Conservation (phyloP, 2,113 vertebrate species). For the Chlamydotis undulata region DNA sequence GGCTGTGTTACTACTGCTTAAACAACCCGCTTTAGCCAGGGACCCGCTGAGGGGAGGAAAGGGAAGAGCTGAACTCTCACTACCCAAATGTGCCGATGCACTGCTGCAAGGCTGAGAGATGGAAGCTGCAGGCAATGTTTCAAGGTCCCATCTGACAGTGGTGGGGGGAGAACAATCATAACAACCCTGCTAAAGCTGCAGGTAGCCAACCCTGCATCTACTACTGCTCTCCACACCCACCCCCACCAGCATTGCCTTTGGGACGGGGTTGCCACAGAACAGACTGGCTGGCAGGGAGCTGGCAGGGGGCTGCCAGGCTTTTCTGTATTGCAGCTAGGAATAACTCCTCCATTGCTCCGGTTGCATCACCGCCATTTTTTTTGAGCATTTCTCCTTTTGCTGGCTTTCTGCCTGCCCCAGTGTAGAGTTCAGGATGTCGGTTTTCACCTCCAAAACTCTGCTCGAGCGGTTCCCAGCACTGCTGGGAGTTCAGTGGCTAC, state of each 20-base stretch:
- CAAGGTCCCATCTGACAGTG: no score
- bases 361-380: neutral
- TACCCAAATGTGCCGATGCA: accelerated
- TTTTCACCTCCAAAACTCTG: neutral
- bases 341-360: neutral
- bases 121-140: neutral
- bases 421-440: neutral
- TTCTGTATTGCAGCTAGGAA: neutral
- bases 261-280: neutral
- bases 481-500: neutral
- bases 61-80: neutral
- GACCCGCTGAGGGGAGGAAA: neutral
- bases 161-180: neutral
- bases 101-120: neutral
- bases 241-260: accelerated
- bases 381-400: neutral
- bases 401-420: neutral
- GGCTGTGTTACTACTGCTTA: neutral
- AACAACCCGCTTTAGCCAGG: accelerated
- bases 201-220: no score
- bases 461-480: neutral
- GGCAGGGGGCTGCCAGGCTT: neutral
- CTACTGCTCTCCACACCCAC: accelerated
- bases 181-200: neutral
- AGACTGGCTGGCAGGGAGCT: neutral